Evolutionary conservation across 1,140 invertebrate genomes (phyloP), one percentile per base, ranked within the genome.

Genomic region (Leptinotarsa lineolata): DNA sequence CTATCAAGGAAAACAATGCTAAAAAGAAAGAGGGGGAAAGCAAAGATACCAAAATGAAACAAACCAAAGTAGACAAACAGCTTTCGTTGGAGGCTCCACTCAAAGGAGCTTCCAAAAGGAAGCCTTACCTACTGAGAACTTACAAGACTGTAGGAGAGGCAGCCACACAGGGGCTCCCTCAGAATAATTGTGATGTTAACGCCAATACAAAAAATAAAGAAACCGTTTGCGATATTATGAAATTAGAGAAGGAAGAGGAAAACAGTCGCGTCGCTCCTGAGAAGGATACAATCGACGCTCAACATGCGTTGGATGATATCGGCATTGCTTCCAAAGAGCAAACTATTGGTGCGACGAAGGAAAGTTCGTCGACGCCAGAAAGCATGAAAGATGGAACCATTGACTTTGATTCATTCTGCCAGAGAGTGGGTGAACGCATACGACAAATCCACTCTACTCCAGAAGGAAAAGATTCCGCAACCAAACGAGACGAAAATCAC

Each of bases 71-170:
- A 73, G 74, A 75, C 71, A 75, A 79, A 77, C 18, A 44, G 44
- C 8, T 68, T 13, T 20, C 72, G 66, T 3, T 30, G 13, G 68
- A 72, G 69, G 16, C 45, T 16, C n/a, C 68, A 11, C 15, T 76
- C 24, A 79, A 77, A 78, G 79, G 79, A 39, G 74, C 79, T 15
- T 72, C 65, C 13, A 78, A 78, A 67, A 72, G 80, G 4, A 83
- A 83, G 72, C 68, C 68, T 4, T 66, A 54, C 22, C 54, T 71
- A 46, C 18, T 71, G 60, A 71, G 69, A 45, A 71, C 69, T 59
- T 71, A 58, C 45, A 72, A 74, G 20, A 59, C 58, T 18, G 58
- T 59, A 12, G 58, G 11, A 59, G 16, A 59, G 30, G 30, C 8
- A 8, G 30, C 2, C 30, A 39, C 30, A 39, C 30, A 68, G 24